Base-by-base conservation (phyloP, 2,797 vertebrate genomes). In the Sciurus vulgaris region DNA sequence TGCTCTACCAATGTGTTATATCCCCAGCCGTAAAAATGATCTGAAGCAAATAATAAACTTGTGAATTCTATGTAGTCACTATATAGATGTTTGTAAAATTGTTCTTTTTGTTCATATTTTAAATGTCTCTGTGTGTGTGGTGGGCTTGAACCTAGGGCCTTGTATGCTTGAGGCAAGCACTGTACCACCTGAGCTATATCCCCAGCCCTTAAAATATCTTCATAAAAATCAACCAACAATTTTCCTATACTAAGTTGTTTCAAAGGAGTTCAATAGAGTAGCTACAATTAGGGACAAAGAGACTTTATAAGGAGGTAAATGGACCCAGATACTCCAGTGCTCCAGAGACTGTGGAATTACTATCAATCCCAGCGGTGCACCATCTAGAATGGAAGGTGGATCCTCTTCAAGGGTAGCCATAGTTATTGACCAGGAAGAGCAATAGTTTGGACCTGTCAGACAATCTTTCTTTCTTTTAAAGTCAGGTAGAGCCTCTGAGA, bases 401-500 rank as follows among this genome's bases (percentile, higher is more conserved):
- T 84, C 44, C 38, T 69, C n/a, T 47, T 67, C 38, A 86, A 89
- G 73, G 83, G 54, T 73, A 86, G 63, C 59, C 51, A 7, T 18
- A 13, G 47, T 82, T 56, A 70, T 89, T 87, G 79, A 54, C 28
- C 69, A 90, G 85, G n/a, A 88, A 94, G 93, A 85, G 69, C 26
- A n/a, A 76, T 49, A 33, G n/a, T 74, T 67, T 76, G 33, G 15
- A 65, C 76, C 88, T 92, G 51, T 86, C 61, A 67, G 74, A 49
- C 24, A 61, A 59, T 17, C 24, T 82, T 83, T 20, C 44, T 92
- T 84, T 94, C 56, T 89, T 74, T 77, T 79, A 63, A 78, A 56
- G 26, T 76, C 51, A 63, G 28, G 44, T 28, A 22, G 33, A 59
- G 49, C 82, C 72, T 88, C 77, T 85, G 67, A 81, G 69, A 91